phyloP scores from a whole-genome alignment of 2,113 vertebrate genomes.

The Trematocara marginatum region DNA sequence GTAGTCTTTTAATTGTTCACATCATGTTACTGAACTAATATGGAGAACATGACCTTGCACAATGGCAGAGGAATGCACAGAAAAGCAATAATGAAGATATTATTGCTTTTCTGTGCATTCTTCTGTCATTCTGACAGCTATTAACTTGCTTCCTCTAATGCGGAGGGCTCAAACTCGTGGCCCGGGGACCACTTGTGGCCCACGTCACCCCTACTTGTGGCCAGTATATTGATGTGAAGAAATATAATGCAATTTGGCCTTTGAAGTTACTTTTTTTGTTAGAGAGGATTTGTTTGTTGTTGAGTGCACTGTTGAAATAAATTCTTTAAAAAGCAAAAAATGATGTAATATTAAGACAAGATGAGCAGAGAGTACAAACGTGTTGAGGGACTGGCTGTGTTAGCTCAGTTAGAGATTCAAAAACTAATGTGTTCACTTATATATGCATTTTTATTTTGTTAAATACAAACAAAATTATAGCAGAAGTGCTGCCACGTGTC shows the following conservation, averaged over 20 bases:
- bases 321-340: neutral
- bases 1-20: neutral
- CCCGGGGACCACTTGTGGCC: rapidly evolving
- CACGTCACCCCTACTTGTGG: neutral
- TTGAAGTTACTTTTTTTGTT: neutral
- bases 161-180: neutral
- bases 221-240: neutral
- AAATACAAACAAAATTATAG: neutral
- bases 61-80: neutral
- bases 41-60: neutral
- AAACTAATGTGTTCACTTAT: neutral
- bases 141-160: neutral
- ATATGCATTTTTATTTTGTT: neutral
- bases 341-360: neutral
- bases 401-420: neutral
- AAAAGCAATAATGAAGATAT: neutral
- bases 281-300: neutral
- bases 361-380: neutral
- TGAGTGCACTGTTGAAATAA: neutral
- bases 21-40: neutral
- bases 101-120: neutral
- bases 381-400: neutral
- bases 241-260: neutral
- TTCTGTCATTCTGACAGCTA: neutral
- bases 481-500: neutral